Evolutionary conservation across 2,113 vertebrate species (phyloP), one percentile per base, ranked within the genome.

Genomic region (Corvus cornix): DNA sequence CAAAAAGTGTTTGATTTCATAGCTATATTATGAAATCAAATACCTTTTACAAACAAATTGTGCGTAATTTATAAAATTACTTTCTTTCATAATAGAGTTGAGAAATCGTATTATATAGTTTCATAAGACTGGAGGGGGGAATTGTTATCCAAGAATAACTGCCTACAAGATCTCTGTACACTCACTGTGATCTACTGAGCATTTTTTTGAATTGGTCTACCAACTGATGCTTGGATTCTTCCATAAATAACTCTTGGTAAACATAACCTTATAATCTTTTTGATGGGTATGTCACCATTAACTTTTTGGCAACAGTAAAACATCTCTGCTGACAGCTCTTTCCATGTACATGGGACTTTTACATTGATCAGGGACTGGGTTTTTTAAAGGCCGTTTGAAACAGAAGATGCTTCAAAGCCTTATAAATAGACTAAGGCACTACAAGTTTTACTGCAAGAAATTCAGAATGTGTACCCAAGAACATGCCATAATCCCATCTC

Each of bases 341-440:
- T 68, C n/a, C 35, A n/a, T 13, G 21, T 19, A 41, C 31, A 46
- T 8, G 37, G 43, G 59, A 80, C 51, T 35, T 67, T 86, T 58
- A 53, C 8, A 83, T 2, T 58, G 21, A 92, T 30, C 35, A 4
- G 4, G 19, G 30, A 88, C 4, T 23, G 8, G 6, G 8, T 27
- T 88, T 72, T 67, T 89, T 46, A 63, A 84, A 90, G 23, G 31
- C 22, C 33, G n/a, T 35, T 83, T 84, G 86, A 84, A 90, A 75
- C 27, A 55, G 78, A 82, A 52, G 27, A 67, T 28, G 16, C 10
- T 84, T 70, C 48, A 48, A 90, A 81, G 44, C 28, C 31, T 51
- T 76, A 56, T 46, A 84, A 89, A 89, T 6, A 87, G 52, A 72
- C 22, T n/a, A 68, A 63, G 39, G 43, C 1, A 2, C 30, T 41